These are phyloP conservation scores for Rhogogaster chlorosoma DNA, from an alignment of 2,888 invertebrate species.

Conservation along the genomic window DNA sequence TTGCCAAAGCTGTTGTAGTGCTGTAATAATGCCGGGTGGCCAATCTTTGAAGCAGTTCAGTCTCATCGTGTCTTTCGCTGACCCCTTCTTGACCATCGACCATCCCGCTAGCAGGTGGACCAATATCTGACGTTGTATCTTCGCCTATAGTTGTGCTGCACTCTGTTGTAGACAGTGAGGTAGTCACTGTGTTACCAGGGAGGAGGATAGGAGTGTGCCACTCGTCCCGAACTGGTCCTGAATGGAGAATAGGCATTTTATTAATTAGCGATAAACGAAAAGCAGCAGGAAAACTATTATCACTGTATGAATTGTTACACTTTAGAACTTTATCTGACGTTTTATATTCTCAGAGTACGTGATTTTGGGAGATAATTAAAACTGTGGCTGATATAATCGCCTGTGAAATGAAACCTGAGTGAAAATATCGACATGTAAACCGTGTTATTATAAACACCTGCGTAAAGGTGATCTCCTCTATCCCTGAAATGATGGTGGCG, in stretches of 20 bases:
- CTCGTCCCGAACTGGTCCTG: constrained; percentile 75
- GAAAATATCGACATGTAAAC: background rate
- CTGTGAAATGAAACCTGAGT: background rate
- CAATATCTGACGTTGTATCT: constrained; percentile 57
- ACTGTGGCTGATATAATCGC: background rate
- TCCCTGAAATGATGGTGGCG: constrained; percentile 89
- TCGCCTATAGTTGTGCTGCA: constrained; percentile 70
- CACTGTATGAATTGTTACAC: background rate
- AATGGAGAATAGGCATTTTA: background rate
- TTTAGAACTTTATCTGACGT: background rate
- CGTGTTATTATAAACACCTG: constrained; percentile 79
- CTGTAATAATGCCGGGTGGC: constrained; percentile 82
- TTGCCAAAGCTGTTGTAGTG: constrained; percentile 88
- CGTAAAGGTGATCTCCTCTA: constrained; percentile 86
- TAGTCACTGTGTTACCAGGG: constrained; percentile 69
- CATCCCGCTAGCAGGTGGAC: constrained; percentile 57
- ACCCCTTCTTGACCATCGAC: constrained; percentile 70
- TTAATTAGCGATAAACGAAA: background rate
- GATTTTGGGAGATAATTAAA: background rate
- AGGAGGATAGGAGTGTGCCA: constrained; percentile 74
- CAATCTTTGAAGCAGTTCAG: constrained; percentile 79
- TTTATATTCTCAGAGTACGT: background rate
- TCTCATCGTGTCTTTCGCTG: constrained; percentile 78
- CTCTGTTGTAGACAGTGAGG: constrained; percentile 68
- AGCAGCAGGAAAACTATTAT: background rate